Percentiles rank a stretch among this genome's conserved stretches.
Evolutionary conservation across 2,113 vertebrate genomes (phyloP).

Genomic region (Copsychus sechellarum): DNA sequence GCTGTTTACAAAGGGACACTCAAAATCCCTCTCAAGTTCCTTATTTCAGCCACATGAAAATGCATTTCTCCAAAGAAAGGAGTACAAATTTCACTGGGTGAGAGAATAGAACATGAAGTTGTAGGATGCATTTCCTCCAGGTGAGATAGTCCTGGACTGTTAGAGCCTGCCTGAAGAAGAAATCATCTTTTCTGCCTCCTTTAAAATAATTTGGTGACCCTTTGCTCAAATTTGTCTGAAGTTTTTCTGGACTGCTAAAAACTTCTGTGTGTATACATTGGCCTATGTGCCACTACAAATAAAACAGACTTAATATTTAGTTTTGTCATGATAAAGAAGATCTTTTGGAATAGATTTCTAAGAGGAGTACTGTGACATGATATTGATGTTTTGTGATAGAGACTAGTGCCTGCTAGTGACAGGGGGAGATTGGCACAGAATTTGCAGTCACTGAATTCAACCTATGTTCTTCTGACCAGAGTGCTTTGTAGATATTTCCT

Average conservation of each 20-base stretch:
- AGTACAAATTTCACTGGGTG: not conserved
- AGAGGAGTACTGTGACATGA: not conserved
- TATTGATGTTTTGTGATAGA: too few relatives aligned
- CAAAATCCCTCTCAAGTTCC: not conserved
- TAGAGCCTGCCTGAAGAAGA: not conserved
- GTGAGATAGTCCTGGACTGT: not conserved
- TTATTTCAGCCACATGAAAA: not conserved
- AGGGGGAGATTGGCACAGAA: too few relatives aligned
- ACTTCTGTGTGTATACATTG: not conserved
- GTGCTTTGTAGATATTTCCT: too few relatives aligned
- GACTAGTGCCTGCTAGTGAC: too few relatives aligned
- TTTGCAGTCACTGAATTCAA: too few relatives aligned
- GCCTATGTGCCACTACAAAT: not conserved
- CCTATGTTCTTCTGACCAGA: too few relatives aligned
- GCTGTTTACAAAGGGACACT: not conserved
- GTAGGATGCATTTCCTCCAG: not conserved
- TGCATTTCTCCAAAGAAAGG: not conserved
- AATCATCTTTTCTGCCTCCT: not conserved
- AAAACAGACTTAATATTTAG: not conserved
- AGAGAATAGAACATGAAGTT: not conserved
- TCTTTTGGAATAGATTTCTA: not conserved
- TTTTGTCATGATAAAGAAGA: not conserved
- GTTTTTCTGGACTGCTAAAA: not conserved
- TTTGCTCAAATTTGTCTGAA: not conserved
- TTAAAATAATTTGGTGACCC: not conserved